Percentiles rank a stretch among this genome's conserved stretches.
Conservation (phyloP, 2,797 vertebrate species). For the Halcyon chelicuti region DNA sequence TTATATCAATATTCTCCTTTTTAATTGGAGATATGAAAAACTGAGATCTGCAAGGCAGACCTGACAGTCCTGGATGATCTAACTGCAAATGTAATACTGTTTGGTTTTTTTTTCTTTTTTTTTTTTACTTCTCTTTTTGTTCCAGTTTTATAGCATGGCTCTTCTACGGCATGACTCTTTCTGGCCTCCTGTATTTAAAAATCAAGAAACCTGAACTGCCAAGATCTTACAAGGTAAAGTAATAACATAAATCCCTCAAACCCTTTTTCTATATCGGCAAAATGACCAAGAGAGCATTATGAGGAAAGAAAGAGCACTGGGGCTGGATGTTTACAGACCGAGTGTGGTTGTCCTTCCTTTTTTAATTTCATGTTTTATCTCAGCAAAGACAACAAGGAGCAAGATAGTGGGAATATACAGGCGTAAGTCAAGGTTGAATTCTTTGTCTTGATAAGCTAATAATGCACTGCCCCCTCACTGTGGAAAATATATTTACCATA, state of each 20-base stretch:
- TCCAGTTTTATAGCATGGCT: slow-evolving; percentile 89
- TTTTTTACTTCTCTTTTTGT: neutral
- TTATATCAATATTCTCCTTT: neutral
- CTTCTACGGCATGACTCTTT: slow-evolving; percentile 85
- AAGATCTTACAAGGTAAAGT: slow-evolving; percentile 84
- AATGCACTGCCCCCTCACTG: neutral
- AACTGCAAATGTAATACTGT: neutral
- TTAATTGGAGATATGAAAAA: neutral
- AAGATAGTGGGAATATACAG: neutral
- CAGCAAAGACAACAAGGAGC: neutral
- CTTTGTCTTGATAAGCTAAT: neutral
- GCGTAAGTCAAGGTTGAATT: neutral
- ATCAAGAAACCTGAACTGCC: slow-evolving; percentile 88
- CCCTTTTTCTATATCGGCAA: neutral
- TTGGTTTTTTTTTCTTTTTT: neutral
- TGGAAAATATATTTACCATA: neutral
- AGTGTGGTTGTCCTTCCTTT: neutral
- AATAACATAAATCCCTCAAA: neutral
- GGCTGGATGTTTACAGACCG: neutral
- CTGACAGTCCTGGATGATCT: neutral
- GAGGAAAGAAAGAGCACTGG: neutral
- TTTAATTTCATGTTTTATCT: neutral
- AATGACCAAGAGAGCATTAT: neutral
- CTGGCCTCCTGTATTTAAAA: slow-evolving; percentile 88
- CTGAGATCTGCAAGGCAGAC: neutral